Conservation (phyloP, 1,140 invertebrate genomes). For the Anagrus nilaparvatae region DNA sequence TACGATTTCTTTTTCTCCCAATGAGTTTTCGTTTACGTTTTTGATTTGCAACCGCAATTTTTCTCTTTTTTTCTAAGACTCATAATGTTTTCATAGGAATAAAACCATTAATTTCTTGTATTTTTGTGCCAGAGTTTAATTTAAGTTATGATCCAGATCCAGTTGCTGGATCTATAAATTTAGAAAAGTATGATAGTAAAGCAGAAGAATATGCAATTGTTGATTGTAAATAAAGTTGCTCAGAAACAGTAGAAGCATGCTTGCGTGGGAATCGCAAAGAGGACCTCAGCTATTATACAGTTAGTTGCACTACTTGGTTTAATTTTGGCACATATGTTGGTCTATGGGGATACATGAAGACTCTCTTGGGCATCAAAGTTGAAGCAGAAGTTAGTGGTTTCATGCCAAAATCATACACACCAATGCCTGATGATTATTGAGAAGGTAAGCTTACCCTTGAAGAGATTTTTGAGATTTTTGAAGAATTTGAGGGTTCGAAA, state of each 20-base stretch:
- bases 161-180: slow-evolving; percentile 75
- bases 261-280: slow-evolving; percentile 74
- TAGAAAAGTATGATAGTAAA: slow-evolving; percentile 79
- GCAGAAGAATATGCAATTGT: slow-evolving; percentile 69
- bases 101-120: background rate
- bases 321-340: slow-evolving; percentile 83
- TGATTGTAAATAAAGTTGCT: slow-evolving; percentile 69
- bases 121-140: background rate
- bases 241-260: slow-evolving; percentile 80
- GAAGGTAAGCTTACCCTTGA: slow-evolving; percentile 61
- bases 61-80: background rate
- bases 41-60: background rate
- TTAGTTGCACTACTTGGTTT: slow-evolving; percentile 82
- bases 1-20: background rate
- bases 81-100: background rate
- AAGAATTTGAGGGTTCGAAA: slow-evolving; percentile 47
- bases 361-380: slow-evolving; percentile 73
- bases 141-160: slow-evolving; percentile 81
- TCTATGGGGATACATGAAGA: slow-evolving; percentile 79
- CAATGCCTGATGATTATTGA: slow-evolving; percentile 69
- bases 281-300: slow-evolving; percentile 68
- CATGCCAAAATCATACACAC: slow-evolving; percentile 42
- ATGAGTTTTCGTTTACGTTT: background rate
- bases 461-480: slow-evolving; percentile 64
- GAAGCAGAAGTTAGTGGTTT: slow-evolving; percentile 59